Base-by-base conservation (phyloP, 2,888 invertebrate species). In the Gortyna flavago region DNA sequence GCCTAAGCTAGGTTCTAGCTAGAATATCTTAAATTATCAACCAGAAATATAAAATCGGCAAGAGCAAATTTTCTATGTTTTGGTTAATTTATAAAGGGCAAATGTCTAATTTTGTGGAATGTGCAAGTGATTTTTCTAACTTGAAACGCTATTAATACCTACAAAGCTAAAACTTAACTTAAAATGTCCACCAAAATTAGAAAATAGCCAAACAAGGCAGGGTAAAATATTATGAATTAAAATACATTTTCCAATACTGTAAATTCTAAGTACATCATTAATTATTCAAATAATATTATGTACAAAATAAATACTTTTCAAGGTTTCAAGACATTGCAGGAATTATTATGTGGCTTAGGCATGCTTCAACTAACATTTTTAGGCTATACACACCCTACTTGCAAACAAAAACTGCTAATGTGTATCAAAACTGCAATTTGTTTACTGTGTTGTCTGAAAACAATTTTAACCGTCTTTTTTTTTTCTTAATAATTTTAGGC, bases 221-320 rank as follows among this genome's bases (percentile, higher is more conserved):
- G 44, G 25, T 76, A 54, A 54, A 72, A 48, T 62, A 62, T 29
- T n/a, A 57, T 29, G 16, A 66, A 77, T 48, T 57, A 54, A 57
- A 61, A 69, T 13, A 65, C n/a, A 83, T 64, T 68, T 69, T 75
- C 29, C 0, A 86, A 69, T 54, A 83, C 62, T 71, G 38, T 61
- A 38, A 54, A 77, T 29, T 48, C n/a, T 83, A 83, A 86, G 83
- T 83, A 83, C 83, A 86, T 67, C 62, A 84, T 71, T 29, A 72
- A 78, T 86, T 86, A 73, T 73, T 66, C n/a, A 72, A 59, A 75
- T 11, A 73, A 72, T 16, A 62, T 61, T 64, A 67, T 77, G 38
- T 71, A 68, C 29, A 68, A 86, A 84, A 70, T 72, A 70, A 70
- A 85, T 72, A 85, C 64, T 57, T 70, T 77, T 68, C 64, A 84